Conservation (phyloP, 2,888 invertebrate species). For the Eulithis testata region DNA sequence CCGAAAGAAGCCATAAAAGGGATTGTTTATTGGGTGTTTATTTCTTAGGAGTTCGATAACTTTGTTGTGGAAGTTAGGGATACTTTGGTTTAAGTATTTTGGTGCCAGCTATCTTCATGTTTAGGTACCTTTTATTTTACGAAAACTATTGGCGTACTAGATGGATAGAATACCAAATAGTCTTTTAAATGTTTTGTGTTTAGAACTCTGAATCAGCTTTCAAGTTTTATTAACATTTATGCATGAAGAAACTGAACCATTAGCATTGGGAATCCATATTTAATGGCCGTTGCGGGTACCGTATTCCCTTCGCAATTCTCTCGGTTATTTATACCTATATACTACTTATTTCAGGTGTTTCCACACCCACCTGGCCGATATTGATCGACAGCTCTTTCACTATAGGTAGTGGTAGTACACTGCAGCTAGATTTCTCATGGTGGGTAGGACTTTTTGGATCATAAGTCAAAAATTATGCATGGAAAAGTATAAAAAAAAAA, state of each 20-base stretch:
- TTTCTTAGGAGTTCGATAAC: slow-evolving; percentile 37
- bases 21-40: slow-evolving; percentile 40
- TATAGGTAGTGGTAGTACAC: no score
- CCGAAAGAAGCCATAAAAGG: slow-evolving; percentile 42
- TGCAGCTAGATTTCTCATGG: no score
- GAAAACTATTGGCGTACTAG: no score
- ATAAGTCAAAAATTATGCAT: no score
- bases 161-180: no score
- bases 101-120: neutral
- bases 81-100: slow-evolving; percentile 29
- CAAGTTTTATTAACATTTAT: slow-evolving; percentile 8
- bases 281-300: slow-evolving; percentile 13
- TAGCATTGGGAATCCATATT: slow-evolving; percentile 20
- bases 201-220: slow-evolving; percentile 1
- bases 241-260: slow-evolving; percentile 17
- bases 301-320: slow-evolving; percentile 21
- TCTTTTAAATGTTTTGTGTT: no score
- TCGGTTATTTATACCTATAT: neutral
- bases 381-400: no score
- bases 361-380: no score
- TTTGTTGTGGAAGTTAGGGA: slow-evolving; percentile 31
- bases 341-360: no score
- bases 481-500: no score
- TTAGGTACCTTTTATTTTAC: neutral
- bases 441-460: no score